Evolutionary conservation across 2,113 vertebrate species (phyloP).

Genomic region (Chaenogobius annularis): DNA sequence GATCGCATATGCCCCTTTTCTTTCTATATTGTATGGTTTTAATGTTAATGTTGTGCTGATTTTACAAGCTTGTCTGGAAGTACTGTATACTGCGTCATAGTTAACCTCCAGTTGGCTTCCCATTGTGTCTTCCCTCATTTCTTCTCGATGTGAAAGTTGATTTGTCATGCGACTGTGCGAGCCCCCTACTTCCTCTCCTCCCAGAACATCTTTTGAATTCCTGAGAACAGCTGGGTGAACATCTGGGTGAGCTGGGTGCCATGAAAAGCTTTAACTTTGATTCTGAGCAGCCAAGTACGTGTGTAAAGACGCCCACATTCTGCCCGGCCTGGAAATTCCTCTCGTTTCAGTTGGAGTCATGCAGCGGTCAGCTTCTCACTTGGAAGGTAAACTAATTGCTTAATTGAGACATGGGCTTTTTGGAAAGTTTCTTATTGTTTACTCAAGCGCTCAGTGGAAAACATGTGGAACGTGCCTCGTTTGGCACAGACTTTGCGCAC

Average conservation of each 20-base stretch:
- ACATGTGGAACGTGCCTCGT: not conserved
- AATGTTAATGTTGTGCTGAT: too few relatives aligned
- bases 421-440: slow-evolving; percentile 16
- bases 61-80: slow-evolving; percentile 3
- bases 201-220: slow-evolving; percentile 49
- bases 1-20: not conserved
- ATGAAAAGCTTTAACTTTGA: slow-evolving; percentile 19
- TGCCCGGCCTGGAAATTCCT: not conserved
- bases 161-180: slow-evolving; percentile 10
- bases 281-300: slow-evolving; percentile 29
- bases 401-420: slow-evolving; percentile 35
- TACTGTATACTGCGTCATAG: not conserved
- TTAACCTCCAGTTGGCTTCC: slow-evolving; percentile 16
- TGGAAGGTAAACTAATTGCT: slow-evolving; percentile 36
- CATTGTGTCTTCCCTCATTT: slow-evolving; percentile 5
- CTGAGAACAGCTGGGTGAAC: slow-evolving; percentile 63
- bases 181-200: slow-evolving; percentile 18
- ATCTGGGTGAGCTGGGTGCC: slow-evolving; percentile 54
- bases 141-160: slow-evolving; percentile 11
- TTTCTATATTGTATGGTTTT: not conserved
- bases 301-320: slow-evolving; percentile 1
- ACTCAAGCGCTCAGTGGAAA: slow-evolving; percentile 10
- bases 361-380: slow-evolving; percentile 33
- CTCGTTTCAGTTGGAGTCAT: slow-evolving; percentile 39
- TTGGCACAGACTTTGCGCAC: not conserved